Evolutionary conservation across 2,797 vertebrate genomes (phyloP), one percentile per base, ranked within the genome.

Genomic region (Paguma larvata): DNA sequence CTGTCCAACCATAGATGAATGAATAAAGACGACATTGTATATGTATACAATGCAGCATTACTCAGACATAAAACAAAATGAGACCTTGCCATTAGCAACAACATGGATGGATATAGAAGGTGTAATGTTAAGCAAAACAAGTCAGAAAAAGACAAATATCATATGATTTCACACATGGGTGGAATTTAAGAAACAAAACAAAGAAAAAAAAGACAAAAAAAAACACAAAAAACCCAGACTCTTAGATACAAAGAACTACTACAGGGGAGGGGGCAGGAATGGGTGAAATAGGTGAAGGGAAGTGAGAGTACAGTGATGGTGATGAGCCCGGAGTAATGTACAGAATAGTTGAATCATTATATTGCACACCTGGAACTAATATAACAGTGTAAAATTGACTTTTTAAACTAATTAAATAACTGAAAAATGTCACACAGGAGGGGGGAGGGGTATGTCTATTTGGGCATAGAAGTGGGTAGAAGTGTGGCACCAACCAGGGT

Each of bases 201-300:
- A 73, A 44, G 38, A 23, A 23, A 41, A 23, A 44, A 44, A 30
- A 25, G 16, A 2, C 25, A 15, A 3, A 46, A 27, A 75, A 2
- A 11, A 0, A 38, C 9, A 34, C 34, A 2, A 27, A 3, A 46
- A 27, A 75, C 1, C 0, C 56, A 75, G 25, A 46, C 41, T 75
- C 72, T 46, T 75, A 30, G 30, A 46, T 46, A 75, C 41, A 75
- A 27, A 30, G 72, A 75, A 75, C 72, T 44, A 73, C 41, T 23
- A 46, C 25, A 75, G 72, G 41, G 25, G 25, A 75, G 72, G 15
- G 3, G 3, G 15, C 7, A 9, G 41, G 14, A 8, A 46, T 18
- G 27, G 44, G 27, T 18, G 41, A 30, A 75, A 46, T 0, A 10
- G 72, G 41, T 15, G 72, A 27, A 44, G 41, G 13, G 41, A 14